Conservation (phyloP, 2,113 vertebrate species). For the Myiagra hebetior region DNA sequence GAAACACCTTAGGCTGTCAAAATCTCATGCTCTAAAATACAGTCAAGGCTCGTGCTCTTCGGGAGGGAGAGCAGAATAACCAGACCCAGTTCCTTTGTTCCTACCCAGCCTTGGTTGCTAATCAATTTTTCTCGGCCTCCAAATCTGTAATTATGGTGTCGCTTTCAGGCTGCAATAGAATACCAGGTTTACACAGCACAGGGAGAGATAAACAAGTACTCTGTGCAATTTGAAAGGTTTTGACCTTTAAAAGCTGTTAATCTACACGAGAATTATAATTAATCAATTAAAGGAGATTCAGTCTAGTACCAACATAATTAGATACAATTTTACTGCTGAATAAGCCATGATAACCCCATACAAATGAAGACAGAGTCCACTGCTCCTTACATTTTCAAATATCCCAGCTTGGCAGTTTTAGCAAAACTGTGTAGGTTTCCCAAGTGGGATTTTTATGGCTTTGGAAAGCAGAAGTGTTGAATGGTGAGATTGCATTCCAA, state of each 20-base stretch:
- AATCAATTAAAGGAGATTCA: conserved; percentile 67
- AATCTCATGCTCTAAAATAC: not conserved
- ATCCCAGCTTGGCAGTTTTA: not conserved
- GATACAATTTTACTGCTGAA: conserved; percentile 47
- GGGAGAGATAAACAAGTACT: conserved; percentile 65
- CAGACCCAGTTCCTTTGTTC: conserved; percentile 13
- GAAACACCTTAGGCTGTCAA: not conserved
- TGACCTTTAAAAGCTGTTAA: conserved; percentile 70
- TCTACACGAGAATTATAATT: conserved; percentile 63
- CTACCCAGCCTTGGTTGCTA: not conserved
- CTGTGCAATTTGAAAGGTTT: conserved; percentile 56
- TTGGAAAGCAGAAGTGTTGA: not conserved
- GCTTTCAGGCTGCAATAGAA: conserved; percentile 59
- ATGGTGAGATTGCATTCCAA: not conserved
- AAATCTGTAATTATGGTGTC: conserved; percentile 63
- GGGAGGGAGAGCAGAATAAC: not conserved
- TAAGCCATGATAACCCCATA: conserved; percentile 16
- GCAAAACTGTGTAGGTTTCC: not conserved
- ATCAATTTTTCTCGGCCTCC: conserved; percentile 29
- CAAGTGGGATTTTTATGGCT: not conserved
- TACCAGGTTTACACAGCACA: conserved; percentile 64
- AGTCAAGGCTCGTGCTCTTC: not conserved
- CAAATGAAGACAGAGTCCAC: conserved; percentile 30
- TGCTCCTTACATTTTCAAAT: not conserved
- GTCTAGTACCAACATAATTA: conserved; percentile 72